Evolutionary conservation across 2,797 vertebrate species (phyloP).

Genomic region (Limosa lapponica): DNA sequence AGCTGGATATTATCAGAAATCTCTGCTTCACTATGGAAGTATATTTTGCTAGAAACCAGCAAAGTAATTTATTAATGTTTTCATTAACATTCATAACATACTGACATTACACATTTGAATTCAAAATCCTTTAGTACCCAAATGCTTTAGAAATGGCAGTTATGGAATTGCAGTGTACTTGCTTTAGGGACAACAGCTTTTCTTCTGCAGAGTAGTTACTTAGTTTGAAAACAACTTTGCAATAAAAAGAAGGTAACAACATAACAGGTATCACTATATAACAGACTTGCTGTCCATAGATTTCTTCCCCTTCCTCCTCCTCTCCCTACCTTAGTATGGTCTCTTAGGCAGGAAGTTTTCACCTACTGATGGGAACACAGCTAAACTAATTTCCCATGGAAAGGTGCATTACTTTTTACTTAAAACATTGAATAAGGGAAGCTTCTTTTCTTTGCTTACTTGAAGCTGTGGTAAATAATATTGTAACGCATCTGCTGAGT

Average conservation of each 20-base stretch:
- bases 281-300: not conserved
- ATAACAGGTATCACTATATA: not conserved
- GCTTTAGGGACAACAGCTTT: not conserved
- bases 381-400: not conserved
- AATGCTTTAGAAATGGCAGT: not conserved
- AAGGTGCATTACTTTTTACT: not conserved
- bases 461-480: not conserved
- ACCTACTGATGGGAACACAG: not conserved
- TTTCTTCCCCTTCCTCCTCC: not conserved
- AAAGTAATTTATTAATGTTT: not conserved
- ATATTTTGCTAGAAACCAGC: not conserved
- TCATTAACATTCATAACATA: too few relatives aligned
- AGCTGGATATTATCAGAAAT: not conserved
- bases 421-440: not conserved
- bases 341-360: not conserved
- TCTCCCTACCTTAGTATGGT: not conserved
- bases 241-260: not conserved
- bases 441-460: not conserved
- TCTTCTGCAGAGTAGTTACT: not conserved
- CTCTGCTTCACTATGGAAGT: not conserved
- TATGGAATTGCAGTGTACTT: not conserved
- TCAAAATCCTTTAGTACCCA: not conserved
- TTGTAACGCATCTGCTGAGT: not conserved
- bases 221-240: not conserved
- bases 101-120: not conserved